These are phyloP conservation scores for Eupithecia dodoneata DNA, from an alignment of 2,888 invertebrate species.

Conservation along the genomic window DNA sequence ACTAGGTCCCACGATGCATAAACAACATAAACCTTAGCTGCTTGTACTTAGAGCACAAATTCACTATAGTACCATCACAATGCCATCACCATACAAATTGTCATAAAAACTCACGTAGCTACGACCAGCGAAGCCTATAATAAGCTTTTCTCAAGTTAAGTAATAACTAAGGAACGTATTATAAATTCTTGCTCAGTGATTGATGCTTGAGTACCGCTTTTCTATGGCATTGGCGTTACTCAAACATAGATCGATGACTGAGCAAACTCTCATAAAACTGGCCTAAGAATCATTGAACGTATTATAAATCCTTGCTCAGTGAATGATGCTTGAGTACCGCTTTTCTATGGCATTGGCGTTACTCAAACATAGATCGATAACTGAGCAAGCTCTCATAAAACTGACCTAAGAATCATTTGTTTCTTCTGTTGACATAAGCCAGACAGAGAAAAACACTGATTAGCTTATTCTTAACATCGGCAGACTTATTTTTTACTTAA, in stretches of 20 bases:
- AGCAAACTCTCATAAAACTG: background rate
- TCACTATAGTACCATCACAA: slow-evolving; percentile 65
- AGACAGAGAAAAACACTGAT: background rate
- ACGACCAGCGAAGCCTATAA: background rate
- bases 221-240: background rate
- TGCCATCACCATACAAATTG: slow-evolving; percentile 22
- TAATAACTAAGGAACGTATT: background rate
- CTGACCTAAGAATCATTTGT: background rate
- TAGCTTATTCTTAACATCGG: background rate
- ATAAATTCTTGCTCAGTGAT: background rate
- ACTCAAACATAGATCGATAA: background rate
- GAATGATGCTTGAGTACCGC: background rate
- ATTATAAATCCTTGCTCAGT: background rate
- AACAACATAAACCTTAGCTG: slow-evolving; percentile 40
- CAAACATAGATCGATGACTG: background rate
- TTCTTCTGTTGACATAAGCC: background rate
- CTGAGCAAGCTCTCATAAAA: background rate
- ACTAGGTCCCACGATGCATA: slow-evolving; percentile 64
- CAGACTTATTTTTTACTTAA: background rate
- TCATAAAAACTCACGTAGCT: background rate
- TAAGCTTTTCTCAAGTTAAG: background rate
- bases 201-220: background rate
- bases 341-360: background rate
- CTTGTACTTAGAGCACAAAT: slow-evolving; percentile 61
- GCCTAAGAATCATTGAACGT: background rate